Base-by-base conservation (phyloP, 2,888 invertebrate genomes). In the Gisinianus flammeolus region DNA sequence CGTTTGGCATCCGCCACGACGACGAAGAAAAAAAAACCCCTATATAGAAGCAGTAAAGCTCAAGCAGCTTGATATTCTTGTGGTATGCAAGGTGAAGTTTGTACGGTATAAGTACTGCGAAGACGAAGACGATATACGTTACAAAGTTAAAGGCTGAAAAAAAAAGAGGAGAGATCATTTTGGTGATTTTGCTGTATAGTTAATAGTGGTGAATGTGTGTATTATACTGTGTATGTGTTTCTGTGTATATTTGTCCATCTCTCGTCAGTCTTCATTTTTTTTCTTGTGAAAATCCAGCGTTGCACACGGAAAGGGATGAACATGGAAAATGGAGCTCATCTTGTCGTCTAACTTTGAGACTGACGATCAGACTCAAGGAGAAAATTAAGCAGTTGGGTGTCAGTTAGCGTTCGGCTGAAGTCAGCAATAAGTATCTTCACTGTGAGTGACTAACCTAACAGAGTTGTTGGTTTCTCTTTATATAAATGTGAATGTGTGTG, bases 301-400 rank as follows among this genome's bases (percentile, higher is more conserved):
- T 16, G 44, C 44, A 44, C 44, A 44, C 19, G 44, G 44, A 44
- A 44, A 44, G 44, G 44, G 44, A 44, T 44, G 44, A 12, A 44
- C 44, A n/a, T n/a, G 44, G 44, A 44, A 44, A 66, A 66, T 66
- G 66, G 44, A 74, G 2, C 52, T 66, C 64, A 44, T 66, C 66
- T 74, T 74, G 58, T 58, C 58, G 58, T 24, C 72, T 33, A 22
- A 2, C 58, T 44, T 19, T 16, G 12, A 16, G 44, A 44, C 44
- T 44, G 44, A 44, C 44, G 19, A 44, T 16, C 44, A 44, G 66
- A 64, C 66, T 33, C 56, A 26, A 62, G 33, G 62, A 73, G 73
- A 67, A 74, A 74, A 74, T 74, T 66, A 74, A 74, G 74, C 74
- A 28, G 74, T 74, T 54, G 74, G 74, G 66, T 74, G 74, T 74